phyloP scores from a whole-genome alignment of 2,888 invertebrate genomes.

The Campaea margaritaria region DNA sequence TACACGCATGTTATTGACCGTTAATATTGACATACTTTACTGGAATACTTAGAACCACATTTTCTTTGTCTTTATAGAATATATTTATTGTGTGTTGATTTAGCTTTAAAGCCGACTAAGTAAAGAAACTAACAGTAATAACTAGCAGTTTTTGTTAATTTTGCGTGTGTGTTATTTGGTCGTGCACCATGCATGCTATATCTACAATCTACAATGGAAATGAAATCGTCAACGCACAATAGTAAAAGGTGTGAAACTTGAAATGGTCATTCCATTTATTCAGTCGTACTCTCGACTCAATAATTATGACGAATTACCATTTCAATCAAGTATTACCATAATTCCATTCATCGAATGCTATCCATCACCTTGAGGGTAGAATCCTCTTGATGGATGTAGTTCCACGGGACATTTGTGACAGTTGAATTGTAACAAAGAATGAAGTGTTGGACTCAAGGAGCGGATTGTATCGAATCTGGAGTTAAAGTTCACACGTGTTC shows the following conservation, averaged over 20 bases:
- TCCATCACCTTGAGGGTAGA: conserved; percentile 68
- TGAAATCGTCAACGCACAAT: conserved; percentile 37
- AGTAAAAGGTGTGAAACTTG: conserved; percentile 63
- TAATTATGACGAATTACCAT: conserved; percentile 75
- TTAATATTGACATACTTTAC: too few relatives aligned
- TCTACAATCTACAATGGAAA: conserved; percentile 25
- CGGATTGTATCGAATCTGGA: conserved; percentile 58
- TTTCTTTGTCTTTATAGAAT: neutral
- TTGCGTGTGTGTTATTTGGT: too few relatives aligned
- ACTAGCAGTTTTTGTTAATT: neutral
- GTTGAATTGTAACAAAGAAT: conserved; percentile 70
- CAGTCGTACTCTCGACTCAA: conserved; percentile 54
- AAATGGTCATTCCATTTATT: conserved; percentile 52
- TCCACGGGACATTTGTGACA: conserved; percentile 77
- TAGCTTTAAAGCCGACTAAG: neutral
- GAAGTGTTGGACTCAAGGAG: conserved; percentile 60
- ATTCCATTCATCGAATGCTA: conserved; percentile 71
- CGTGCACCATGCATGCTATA: neutral
- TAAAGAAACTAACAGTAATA: neutral
- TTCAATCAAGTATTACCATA: conserved; percentile 79
- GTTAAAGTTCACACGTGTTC: conserved; percentile 81
- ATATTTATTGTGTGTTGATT: neutral
- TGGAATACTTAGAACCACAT: neutral
- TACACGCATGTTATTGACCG: conserved; percentile 1
- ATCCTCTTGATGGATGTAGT: conserved; percentile 65